Percentiles rank a stretch among this genome's conserved stretches.
These are phyloP conservation scores for Neodiprion pinetum DNA, from an alignment of 1,140 invertebrate species.

Conservation along the genomic window DNA sequence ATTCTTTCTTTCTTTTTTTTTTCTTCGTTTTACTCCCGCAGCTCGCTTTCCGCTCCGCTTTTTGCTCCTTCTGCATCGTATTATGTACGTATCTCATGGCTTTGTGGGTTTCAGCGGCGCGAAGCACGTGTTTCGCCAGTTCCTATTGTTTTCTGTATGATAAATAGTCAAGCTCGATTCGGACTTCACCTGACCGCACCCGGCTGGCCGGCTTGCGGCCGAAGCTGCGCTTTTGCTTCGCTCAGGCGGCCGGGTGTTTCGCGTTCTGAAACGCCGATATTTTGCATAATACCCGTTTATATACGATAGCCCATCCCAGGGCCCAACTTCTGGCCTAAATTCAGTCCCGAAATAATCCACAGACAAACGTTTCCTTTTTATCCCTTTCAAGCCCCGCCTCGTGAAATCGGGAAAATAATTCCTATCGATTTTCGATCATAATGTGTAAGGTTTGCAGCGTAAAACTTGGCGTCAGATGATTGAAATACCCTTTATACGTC, in stretches of 20 bases:
- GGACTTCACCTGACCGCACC: slow-evolving; percentile 3
- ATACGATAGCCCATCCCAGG: background rate
- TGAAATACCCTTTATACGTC: too few relatives aligned
- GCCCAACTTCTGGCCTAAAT: background rate
- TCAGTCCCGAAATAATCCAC: too few relatives aligned
- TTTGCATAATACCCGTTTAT: slow-evolving; percentile 3
- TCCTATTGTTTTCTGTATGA: slow-evolving; percentile 63
- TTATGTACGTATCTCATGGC: slow-evolving; percentile 48
- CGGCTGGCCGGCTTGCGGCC: background rate
- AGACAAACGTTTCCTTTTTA: too few relatives aligned
- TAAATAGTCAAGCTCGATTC: slow-evolving; percentile 46
- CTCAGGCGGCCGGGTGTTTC: slow-evolving; percentile 28
- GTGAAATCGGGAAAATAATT: too few relatives aligned
- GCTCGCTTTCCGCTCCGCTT: slow-evolving; percentile 16
- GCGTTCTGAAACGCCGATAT: slow-evolving; percentile 12
- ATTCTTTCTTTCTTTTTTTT: slow-evolving; percentile 4
- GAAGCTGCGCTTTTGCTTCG: slow-evolving; percentile 23
- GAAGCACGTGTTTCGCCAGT: slow-evolving; percentile 63
- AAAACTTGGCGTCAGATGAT: too few relatives aligned
- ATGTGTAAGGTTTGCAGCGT: too few relatives aligned
- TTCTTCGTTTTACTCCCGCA: slow-evolving; percentile 23
- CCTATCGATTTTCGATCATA: too few relatives aligned
- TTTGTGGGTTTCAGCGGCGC: slow-evolving; percentile 47
- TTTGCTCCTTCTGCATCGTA: slow-evolving; percentile 26
- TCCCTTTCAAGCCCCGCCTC: too few relatives aligned